Conservation (phyloP, 2,113 vertebrate genomes). For the Tragulus kanchil region DNA sequence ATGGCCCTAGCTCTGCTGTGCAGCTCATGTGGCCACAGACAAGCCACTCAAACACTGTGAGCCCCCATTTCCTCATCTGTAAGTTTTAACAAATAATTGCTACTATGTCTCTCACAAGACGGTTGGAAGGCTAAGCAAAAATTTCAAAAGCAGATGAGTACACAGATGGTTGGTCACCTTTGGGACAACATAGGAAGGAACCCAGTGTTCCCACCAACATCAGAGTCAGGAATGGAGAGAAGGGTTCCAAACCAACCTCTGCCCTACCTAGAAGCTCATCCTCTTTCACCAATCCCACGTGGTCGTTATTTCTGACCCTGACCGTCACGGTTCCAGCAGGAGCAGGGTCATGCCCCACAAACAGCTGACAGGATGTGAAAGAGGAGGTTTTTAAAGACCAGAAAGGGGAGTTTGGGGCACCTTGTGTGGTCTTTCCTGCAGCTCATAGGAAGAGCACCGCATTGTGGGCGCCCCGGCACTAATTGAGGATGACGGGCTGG, state of each 20-base stretch:
- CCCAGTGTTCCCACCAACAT: too few relatives aligned
- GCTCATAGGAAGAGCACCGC: background rate
- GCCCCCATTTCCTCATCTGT: background rate
- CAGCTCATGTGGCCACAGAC: accelerated
- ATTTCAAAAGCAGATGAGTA: background rate
- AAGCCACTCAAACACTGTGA: background rate
- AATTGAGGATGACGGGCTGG: conserved; percentile 62
- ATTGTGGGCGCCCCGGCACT: conserved; percentile 19
- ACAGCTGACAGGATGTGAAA: background rate
- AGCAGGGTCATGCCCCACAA: background rate
- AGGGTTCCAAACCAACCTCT: background rate
- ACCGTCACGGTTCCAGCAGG: background rate
- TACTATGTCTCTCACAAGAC: background rate
- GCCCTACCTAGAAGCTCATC: background rate
- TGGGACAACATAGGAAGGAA: background rate
- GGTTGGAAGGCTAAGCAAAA: background rate
- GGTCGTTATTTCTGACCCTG: background rate
- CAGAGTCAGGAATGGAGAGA: too few relatives aligned
- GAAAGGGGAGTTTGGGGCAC: background rate
- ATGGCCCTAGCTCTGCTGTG: background rate
- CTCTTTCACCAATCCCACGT: background rate
- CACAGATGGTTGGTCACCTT: too few relatives aligned
- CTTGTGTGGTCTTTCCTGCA: background rate
- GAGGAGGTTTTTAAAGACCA: background rate
- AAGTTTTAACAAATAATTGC: background rate